A percentile compares a stretch with the other conserved stretches of the same genome.
These are phyloP conservation scores for Liodrosophila aerea DNA, from an alignment of 2,888 invertebrate species.

Conservation along the genomic window DNA sequence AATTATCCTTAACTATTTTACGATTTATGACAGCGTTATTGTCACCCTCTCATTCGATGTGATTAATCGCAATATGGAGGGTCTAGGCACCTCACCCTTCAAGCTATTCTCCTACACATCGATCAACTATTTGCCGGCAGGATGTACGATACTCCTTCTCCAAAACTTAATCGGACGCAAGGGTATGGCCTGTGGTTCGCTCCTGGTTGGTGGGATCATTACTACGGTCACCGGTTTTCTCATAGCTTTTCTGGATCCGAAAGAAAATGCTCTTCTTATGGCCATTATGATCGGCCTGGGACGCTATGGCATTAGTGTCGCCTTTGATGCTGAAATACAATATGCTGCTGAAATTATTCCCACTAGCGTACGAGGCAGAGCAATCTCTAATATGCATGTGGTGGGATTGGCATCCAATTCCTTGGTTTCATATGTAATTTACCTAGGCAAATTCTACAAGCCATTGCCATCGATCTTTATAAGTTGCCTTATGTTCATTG, in stretches of 20 bases:
- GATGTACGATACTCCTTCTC: slow-evolving; percentile 76
- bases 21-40: slow-evolving; percentile 85
- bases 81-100: slow-evolving; percentile 84
- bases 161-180: slow-evolving; percentile 83
- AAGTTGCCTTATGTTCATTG: slow-evolving; percentile 83
- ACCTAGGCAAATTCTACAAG: slow-evolving; percentile 81
- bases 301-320: slow-evolving; percentile 84
- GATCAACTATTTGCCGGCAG: slow-evolving; percentile 84
- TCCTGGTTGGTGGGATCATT: slow-evolving; percentile 84
- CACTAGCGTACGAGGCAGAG: slow-evolving; percentile 85
- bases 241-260: slow-evolving; percentile 78
- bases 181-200: slow-evolving; percentile 84
- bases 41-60: slow-evolving; percentile 85
- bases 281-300: slow-evolving; percentile 83
- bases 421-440: slow-evolving; percentile 84
- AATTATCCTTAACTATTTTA: neutral
- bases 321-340: slow-evolving; percentile 86
- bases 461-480: slow-evolving; percentile 84
- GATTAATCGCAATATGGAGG: slow-evolving; percentile 85
- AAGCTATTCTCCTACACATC: slow-evolving; percentile 84
- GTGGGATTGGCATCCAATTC: slow-evolving; percentile 85
- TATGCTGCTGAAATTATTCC: slow-evolving; percentile 86
- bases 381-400: slow-evolving; percentile 85
- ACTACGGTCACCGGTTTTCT: slow-evolving; percentile 83
- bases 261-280: slow-evolving; percentile 80